Evolutionary conservation across 1,140 invertebrate genomes (phyloP).

Genomic region (Lineus longissimus): DNA sequence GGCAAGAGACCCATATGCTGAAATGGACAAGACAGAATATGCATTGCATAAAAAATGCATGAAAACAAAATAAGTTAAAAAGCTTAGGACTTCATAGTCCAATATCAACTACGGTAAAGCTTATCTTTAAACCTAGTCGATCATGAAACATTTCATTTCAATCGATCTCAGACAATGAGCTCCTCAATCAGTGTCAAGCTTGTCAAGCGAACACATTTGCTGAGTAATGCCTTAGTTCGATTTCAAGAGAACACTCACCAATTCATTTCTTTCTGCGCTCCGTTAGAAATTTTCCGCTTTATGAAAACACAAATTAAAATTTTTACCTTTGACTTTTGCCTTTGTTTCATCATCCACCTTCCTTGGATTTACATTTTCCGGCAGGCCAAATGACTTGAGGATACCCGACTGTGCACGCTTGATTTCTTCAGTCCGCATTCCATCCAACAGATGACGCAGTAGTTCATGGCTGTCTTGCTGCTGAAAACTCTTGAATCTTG

Average conservation of each 20-base stretch:
- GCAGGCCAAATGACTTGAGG: slow-evolving; percentile 45
- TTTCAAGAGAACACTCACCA: no score
- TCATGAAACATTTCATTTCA: no score
- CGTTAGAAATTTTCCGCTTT: no score
- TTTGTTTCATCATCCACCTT: slow-evolving; percentile 71
- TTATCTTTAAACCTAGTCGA: no score
- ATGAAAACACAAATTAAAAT: background rate
- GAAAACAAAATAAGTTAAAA: no score
- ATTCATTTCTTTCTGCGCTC: no score
- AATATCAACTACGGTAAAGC: no score
- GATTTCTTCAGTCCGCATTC: slow-evolving; percentile 67
- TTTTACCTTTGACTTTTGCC: slow-evolving; percentile 60
- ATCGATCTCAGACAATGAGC: background rate
- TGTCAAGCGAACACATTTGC: no score
- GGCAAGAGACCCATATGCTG: slow-evolving; percentile 75
- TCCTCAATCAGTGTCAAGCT: no score
- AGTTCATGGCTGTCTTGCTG: slow-evolving; percentile 97
- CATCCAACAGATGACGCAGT: slow-evolving; percentile 81
- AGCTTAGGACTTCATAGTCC: no score
- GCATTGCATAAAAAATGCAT: background rate
- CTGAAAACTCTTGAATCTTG: slow-evolving; percentile 85
- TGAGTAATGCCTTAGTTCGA: no score
- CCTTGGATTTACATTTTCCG: slow-evolving; percentile 59
- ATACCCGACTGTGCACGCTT: slow-evolving; percentile 51
- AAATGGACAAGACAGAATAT: slow-evolving; percentile 21